A percentile compares a stretch with the other conserved stretches of the same genome.
phyloP scores from a whole-genome alignment of 2,888 invertebrate species.

The Liodrosophila aerea region DNA sequence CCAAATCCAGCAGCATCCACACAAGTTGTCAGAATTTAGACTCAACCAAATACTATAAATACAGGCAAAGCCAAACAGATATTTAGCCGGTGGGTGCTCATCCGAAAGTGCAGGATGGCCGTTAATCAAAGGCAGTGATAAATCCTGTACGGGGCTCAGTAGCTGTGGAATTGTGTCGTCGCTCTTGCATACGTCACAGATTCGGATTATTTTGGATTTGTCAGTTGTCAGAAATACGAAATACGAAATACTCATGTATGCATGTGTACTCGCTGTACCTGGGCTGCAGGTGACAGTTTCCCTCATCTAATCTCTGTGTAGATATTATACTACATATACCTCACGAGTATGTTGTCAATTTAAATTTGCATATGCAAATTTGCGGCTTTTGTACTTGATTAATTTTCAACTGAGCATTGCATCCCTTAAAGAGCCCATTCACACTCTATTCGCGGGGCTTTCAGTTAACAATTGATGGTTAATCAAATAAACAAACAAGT shows the following conservation, averaged over 20 bases:
- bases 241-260: neutral
- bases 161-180: constrained; percentile 7
- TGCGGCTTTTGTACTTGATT: constrained; percentile 49
- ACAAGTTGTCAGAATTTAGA: too few relatives aligned
- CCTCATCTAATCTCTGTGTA: constrained; percentile 19
- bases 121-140: constrained; percentile 49
- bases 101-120: constrained; percentile 24
- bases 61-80: neutral
- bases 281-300: constrained; percentile 46
- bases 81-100: constrained; percentile 7
- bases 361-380: constrained; percentile 63
- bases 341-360: constrained; percentile 14
- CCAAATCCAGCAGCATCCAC: too few relatives aligned
- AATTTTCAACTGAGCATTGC: constrained; percentile 44
- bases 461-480: constrained; percentile 61
- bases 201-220: constrained; percentile 38
- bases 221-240: constrained; percentile 18
- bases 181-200: constrained; percentile 24
- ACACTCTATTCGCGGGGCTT: constrained; percentile 17
- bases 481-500: constrained; percentile 59
- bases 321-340: neutral
- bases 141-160: constrained; percentile 20
- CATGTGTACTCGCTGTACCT: neutral
- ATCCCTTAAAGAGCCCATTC: constrained; percentile 9
- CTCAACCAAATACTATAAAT: neutral